phyloP scores from a whole-genome alignment of 2,888 invertebrate species.

The Parnassius orleans region DNA sequence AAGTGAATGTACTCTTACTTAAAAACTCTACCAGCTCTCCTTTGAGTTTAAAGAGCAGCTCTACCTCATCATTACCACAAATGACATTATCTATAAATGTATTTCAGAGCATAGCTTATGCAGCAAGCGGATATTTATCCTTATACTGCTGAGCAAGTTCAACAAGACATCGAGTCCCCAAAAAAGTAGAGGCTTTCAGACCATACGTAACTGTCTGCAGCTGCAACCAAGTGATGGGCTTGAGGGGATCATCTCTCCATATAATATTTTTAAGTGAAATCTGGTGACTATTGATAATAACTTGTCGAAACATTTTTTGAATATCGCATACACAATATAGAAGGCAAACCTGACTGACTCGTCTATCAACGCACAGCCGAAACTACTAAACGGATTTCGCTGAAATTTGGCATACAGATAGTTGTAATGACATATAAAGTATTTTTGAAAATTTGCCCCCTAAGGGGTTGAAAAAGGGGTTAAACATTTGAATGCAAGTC shows the following conservation, averaged over 20 bases:
- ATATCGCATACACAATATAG: too few species aligned
- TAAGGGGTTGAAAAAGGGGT: too few species aligned
- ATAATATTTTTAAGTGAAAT: constrained; percentile 24
- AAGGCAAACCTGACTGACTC: too few species aligned
- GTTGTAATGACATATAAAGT: too few species aligned
- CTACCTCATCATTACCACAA: constrained; percentile 5
- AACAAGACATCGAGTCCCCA: constrained; percentile 24
- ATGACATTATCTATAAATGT: constrained; percentile 16
- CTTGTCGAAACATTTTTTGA: neutral
- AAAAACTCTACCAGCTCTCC: constrained; percentile 9
- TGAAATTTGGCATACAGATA: too few species aligned
- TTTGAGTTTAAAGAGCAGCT: constrained; percentile 4
- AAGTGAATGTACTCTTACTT: too few species aligned
- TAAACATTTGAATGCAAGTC: too few species aligned
- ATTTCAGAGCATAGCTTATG: neutral
- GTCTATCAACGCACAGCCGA: too few species aligned
- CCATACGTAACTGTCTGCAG: too few species aligned
- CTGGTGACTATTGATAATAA: constrained; percentile 5
- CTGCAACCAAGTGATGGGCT: constrained; percentile 13
- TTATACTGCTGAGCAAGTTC: constrained; percentile 21
- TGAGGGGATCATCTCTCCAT: constrained; percentile 17
- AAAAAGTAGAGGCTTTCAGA: constrained; percentile 23
- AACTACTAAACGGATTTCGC: too few species aligned
- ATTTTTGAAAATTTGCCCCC: too few species aligned
- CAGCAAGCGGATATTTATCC: constrained; percentile 25